Evolutionary conservation across 2,113 vertebrate genomes (phyloP).

Genomic region (Zootoca vivipara): DNA sequence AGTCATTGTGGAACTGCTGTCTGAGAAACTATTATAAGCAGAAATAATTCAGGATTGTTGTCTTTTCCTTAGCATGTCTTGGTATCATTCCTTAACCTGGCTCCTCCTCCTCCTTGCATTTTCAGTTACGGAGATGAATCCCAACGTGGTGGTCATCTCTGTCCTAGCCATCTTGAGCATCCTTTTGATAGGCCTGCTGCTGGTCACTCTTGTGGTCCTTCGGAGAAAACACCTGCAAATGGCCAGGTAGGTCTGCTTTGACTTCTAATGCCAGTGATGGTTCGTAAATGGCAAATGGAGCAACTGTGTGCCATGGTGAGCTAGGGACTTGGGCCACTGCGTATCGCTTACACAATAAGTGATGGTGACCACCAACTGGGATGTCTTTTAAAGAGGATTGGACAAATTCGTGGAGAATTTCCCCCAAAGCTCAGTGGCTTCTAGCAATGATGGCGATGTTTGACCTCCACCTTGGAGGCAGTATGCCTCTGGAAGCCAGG

Average conservation of each 20-base stretch:
- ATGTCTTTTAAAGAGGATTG: background rate
- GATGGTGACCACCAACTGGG: too few species aligned
- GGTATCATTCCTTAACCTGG: conserved; percentile 15
- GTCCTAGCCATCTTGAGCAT: conserved; percentile 90
- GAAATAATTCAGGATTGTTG: too few species aligned
- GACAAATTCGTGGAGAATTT: background rate
- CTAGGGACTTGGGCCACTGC: too few species aligned
- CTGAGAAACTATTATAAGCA: too few species aligned
- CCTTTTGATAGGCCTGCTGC: conserved; percentile 87
- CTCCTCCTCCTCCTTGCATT: conserved; percentile 24
- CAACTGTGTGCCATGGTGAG: background rate
- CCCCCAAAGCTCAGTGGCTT: too few species aligned
- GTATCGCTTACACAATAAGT: too few species aligned
- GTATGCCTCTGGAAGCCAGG: too few species aligned
- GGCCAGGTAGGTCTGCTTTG: conserved; percentile 75
- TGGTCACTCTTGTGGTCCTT: conserved; percentile 89
- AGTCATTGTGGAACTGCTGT: too few species aligned
- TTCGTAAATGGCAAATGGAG: background rate
- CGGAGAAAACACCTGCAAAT: conserved; percentile 94
- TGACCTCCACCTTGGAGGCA: too few species aligned
- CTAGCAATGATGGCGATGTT: too few species aligned
- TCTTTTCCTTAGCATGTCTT: background rate
- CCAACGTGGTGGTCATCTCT: conserved; percentile 91
- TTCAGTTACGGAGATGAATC: conserved; percentile 92
- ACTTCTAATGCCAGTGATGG: background rate